Base-by-base conservation (phyloP, 1,140 invertebrate species). In the Agrypnia vestita region DNA sequence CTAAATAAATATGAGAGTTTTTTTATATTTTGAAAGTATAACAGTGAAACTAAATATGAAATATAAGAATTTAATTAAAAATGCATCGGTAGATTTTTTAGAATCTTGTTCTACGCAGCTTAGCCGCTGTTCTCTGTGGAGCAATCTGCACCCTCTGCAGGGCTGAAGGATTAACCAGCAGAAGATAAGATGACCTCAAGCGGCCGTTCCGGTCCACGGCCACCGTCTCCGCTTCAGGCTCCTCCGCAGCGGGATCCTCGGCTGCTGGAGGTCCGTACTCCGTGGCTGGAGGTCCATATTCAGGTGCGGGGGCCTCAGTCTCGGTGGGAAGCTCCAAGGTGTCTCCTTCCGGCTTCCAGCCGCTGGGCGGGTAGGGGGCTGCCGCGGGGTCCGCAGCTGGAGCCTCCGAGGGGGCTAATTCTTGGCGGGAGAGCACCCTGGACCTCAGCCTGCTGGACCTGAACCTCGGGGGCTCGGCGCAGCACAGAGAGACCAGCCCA, bases 291-390 rank as follows among this genome's bases (percentile, higher is more conserved):
- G 87, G 86, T 61, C 85, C 87, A 80, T 90, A 90, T 80, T 86
- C 88, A 53, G 86, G 83, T 43, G 84, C 85, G 15, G 89, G 89
- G 0, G 87, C 84, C 56, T 87, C 85, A 43, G 47, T 46, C 0
- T 86, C 85, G 15, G 85, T 73, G 35, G 89, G 89, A 0, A 89
- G 81, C 7, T 86, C 86, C 72, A 90, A 88, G 59, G 85, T 86
- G 53, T 85, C 87, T n/a, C 82, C 82, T 0, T 83, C 69, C 0
- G 88, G 89, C 64, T 82, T 85, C 79, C 84, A 89, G 15, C 89
- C 89, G 13, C 88, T 86, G 17, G 88, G 84, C 62, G 79, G 79
- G 49, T 83, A 83, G 1, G 82, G 79, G 6, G 25, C 78, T 7
- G 80, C 81, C 13, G 82, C 76, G 71, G 85, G 79, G 21, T 80